Conservation (phyloP, 1,140 invertebrate genomes). For the Diorhabda carinulata region DNA sequence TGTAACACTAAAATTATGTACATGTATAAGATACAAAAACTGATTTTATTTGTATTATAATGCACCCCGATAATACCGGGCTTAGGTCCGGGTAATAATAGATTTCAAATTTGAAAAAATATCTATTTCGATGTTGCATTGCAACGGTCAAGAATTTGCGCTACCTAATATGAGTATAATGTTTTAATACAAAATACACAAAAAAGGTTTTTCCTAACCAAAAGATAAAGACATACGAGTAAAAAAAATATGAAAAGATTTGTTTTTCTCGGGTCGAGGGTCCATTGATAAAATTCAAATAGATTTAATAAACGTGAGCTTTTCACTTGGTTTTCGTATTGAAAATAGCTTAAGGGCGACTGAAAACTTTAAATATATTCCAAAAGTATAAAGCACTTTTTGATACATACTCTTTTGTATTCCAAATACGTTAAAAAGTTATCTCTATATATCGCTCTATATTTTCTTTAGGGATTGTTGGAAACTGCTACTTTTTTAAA, state of each 20-base stretch:
- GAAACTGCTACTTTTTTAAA: not conserved
- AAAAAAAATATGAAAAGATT: not conserved
- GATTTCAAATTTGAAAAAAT: too few relatives aligned
- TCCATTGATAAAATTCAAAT: slow-evolving; percentile 18
- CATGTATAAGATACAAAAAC: too few relatives aligned
- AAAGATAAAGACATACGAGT: too few relatives aligned
- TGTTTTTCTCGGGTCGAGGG: not conserved
- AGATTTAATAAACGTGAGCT: slow-evolving; percentile 14
- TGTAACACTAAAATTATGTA: too few relatives aligned
- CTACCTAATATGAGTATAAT: too few relatives aligned
- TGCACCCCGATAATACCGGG: too few relatives aligned
- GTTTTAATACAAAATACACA: too few relatives aligned
- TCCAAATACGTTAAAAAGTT: slow-evolving; percentile 1
- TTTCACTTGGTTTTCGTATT: slow-evolving; percentile 32
- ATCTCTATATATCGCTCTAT: not conserved
- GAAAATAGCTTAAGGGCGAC: slow-evolving; percentile 33
- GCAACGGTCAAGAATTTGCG: too few relatives aligned
- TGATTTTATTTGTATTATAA: too few relatives aligned
- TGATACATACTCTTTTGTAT: slow-evolving; percentile 27
- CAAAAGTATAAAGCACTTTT: slow-evolving; percentile 36
- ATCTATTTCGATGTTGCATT: too few relatives aligned
- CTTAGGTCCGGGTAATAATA: too few relatives aligned
- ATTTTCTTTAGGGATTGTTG: slow-evolving; percentile 2
- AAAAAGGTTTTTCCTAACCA: too few relatives aligned
- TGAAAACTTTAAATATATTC: slow-evolving; percentile 35